Evolutionary conservation across 2,797 vertebrate genomes (phyloP), one percentile per base, ranked within the genome.

Genomic region (Okamejei kenojei): DNA sequence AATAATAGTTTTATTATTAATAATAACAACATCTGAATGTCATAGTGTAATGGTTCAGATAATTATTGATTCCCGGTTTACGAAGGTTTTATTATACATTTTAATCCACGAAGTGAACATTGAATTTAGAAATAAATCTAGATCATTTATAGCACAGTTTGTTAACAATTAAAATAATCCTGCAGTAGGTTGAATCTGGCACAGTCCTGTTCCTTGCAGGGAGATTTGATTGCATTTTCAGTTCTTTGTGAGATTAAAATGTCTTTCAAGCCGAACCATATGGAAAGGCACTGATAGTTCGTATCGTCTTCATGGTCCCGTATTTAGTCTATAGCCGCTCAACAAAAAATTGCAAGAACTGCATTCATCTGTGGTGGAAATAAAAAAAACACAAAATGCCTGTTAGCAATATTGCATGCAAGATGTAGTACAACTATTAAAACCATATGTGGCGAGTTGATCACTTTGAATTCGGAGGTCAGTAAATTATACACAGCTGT

Each of bases 331-430:
- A 21, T 74, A 76, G 71, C 58, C 54, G 21, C 45, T 92, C 71
- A 76, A 71, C 90, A 92, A 92, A 92, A 68, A 92, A 74, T 74
- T 92, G 90, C 71, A 92, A 38, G 90, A 92, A 92, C 71, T 92
- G 90, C 73, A 76, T 92, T 92, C 71, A 92, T 92, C 90, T 92
- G 90, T 71, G 45, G 38, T 76, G 71, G 90, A 92, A 92, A 92
- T 92, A 92, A 92, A 80, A 38, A 92, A 92, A 54, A 54, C 45
- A 4, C 0, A 54, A 54, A 54, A 76, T 92, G 90, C 71, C 90
- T 92, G 90, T 92, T n/a, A 54, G 71, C 90, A 92, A 76, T 92
- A 92, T 92, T 92, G 90, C 90, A 76, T 92, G 90, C 71, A 76
- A 38, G 90, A 76, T 76, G 38, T 92, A 92, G 74, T 76, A 92